Evolutionary conservation across 2,797 vertebrate genomes (phyloP), one percentile per base, ranked within the genome.

Genomic region (Sebastes reedi): DNA sequence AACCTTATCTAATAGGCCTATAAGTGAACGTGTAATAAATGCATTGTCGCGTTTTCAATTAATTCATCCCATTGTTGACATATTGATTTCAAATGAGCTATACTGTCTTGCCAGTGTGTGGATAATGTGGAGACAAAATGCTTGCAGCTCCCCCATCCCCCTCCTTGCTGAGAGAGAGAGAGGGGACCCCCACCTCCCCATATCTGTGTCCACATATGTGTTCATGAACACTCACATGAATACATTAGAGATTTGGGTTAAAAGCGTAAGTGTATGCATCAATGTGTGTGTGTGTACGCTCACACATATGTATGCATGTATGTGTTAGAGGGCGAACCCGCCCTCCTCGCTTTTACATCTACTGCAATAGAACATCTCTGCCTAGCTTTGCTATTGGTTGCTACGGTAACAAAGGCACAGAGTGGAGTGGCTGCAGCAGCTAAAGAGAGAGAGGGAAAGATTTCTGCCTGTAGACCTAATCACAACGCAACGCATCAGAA

Each of bases 381-480:
- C 92, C 89, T 89, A 76, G 94, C 93, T 94, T 95, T 89, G 92
- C 95, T 95, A 95, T 92, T 92, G 92, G 96, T 96, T 96, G 95
- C 96, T 95, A 96, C 92, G 96, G 96, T 95, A 96, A 96, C 96
- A 95, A 95, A 94, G 94, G 94, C 90, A 90, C 88, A 65, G 92
- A 91, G 90, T 92, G 87, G 92, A 94, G 94, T 90, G 94, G 92
- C 89, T 94, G 94, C 93, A 90, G 92, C 90, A 94, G 85, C 90
- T 84, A 88, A 82, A 89, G 83, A 86, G 86, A 81, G 80, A 81
- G 73, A 54, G 46, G 65, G 65, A 80, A 60, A 89, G 75, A 85
- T 58, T 77, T 86, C 73, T 64, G 78, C 75, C 85, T 60, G 72
- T 75, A 65, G 84, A 86, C 77, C 59, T 72, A 82, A 90, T 87